These are phyloP conservation scores for Sceliomorpha sp. DNA, from an alignment of 2,888 invertebrate species.

Conservation along the genomic window DNA sequence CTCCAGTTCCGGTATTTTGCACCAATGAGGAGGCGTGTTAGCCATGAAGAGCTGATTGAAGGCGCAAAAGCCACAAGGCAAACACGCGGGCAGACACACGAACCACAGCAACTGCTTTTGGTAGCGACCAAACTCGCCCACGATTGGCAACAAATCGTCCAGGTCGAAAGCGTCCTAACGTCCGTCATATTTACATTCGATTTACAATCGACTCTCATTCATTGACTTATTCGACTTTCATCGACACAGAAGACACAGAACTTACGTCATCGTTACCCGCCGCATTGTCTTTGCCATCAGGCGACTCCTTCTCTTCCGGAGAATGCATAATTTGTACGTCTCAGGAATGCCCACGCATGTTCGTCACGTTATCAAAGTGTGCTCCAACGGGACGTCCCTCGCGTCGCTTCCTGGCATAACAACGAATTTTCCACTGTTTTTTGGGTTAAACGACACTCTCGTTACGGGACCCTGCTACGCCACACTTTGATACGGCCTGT, in stretches of 20 bases:
- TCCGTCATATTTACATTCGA: no score
- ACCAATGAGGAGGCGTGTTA: constrained; percentile 93
- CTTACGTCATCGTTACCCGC: constrained; percentile 70
- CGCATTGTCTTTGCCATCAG: constrained; percentile 51
- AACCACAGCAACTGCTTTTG: constrained; percentile 92
- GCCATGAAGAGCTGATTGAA: constrained; percentile 97
- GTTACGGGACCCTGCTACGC: no score
- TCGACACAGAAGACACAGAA: constrained; percentile 28
- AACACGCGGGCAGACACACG: constrained; percentile 92
- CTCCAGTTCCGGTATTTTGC: constrained; percentile 86
- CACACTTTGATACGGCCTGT: no score
- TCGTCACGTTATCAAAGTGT: constrained; percentile 7
- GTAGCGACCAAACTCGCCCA: constrained; percentile 94
- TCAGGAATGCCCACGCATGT: constrained; percentile 22
- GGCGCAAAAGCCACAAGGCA: constrained; percentile 95
- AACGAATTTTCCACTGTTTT: no score
- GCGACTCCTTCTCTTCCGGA: constrained; percentile 63
- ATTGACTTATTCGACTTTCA: no score
- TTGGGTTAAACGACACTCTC: no score
- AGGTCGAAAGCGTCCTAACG: constrained; percentile 86
- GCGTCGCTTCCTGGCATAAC: no score
- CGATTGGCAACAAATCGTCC: constrained; percentile 90
- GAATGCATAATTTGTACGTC: constrained; percentile 64
- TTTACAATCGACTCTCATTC: not conserved
- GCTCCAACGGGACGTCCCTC: no score